Conservation (phyloP, 2,797 vertebrate species). For the Typhlichthys eigenmanni region DNA sequence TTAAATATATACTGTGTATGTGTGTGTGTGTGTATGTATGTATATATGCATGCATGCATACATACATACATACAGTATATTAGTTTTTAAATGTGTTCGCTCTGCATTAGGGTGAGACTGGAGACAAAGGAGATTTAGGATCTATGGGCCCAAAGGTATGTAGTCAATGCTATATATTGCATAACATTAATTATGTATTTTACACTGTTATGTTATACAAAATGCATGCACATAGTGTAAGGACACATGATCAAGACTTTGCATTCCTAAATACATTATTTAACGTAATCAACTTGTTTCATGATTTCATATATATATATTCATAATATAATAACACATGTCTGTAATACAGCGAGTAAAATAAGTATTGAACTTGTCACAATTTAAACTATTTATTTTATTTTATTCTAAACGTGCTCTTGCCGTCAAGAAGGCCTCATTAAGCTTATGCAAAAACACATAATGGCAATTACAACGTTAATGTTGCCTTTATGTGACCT, state of each 20-base stretch:
- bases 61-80: too few species aligned
- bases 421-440: too few species aligned
- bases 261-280: neutral
- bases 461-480: neutral
- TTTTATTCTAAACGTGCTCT: too few species aligned
- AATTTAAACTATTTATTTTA: too few species aligned
- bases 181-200: too few species aligned
- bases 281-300: neutral
- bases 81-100: constrained; percentile 9
- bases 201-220: too few species aligned
- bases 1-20: too few species aligned
- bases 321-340: neutral
- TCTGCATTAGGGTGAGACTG: constrained; percentile 84
- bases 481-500: constrained; percentile 5
- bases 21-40: too few species aligned
- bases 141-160: constrained; percentile 85
- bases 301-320: neutral
- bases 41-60: too few species aligned
- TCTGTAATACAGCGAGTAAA: neutral
- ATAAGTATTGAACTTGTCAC: neutral
- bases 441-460: too few species aligned
- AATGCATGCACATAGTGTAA: too few species aligned
- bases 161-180: constrained; percentile 8
- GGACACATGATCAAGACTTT: too few species aligned
- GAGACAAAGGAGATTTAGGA: constrained; percentile 89